These are phyloP conservation scores for Tipula unca DNA, from an alignment of 2,888 invertebrate genomes.

Conservation along the genomic window DNA sequence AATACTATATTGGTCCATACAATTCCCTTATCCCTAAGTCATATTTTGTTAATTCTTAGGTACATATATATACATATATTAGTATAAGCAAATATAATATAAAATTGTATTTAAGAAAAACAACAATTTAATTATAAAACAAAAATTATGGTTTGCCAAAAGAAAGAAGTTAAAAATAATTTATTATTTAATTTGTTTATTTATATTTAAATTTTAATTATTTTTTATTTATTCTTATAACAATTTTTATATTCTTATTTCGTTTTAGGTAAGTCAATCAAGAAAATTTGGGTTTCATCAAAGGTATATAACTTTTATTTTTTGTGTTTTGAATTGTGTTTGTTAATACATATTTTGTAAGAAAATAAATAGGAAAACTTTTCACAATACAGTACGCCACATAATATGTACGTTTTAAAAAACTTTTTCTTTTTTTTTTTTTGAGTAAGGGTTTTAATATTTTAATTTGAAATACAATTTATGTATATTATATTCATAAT, in stretches of 20 bases:
- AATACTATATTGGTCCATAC: not conserved
- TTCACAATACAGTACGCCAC: not conserved
- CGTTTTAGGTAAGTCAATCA: not conserved
- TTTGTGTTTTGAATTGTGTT: not conserved
- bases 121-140: not conserved
- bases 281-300: not conserved
- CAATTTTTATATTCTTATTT: not conserved
- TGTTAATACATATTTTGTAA: not conserved
- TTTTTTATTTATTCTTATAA: not conserved
- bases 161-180: not conserved
- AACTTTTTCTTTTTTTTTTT: too few relatives aligned
- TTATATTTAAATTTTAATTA: not conserved
- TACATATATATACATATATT: not conserved
- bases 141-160: not conserved
- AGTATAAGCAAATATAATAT: not conserved
- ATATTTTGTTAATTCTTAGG: too few relatives aligned
- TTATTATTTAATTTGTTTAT: not conserved
- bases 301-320: not conserved
- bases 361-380: not conserved
- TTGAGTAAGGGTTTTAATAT: not conserved
- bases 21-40: not conserved
- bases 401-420: not conserved
- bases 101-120: not conserved
- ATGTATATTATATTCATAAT: too few relatives aligned
- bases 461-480: not conserved